A percentile compares a stretch with the other conserved stretches of the same genome.
Conservation (phyloP, 2,797 vertebrate species). For the Neopelma chrysocephalum region DNA sequence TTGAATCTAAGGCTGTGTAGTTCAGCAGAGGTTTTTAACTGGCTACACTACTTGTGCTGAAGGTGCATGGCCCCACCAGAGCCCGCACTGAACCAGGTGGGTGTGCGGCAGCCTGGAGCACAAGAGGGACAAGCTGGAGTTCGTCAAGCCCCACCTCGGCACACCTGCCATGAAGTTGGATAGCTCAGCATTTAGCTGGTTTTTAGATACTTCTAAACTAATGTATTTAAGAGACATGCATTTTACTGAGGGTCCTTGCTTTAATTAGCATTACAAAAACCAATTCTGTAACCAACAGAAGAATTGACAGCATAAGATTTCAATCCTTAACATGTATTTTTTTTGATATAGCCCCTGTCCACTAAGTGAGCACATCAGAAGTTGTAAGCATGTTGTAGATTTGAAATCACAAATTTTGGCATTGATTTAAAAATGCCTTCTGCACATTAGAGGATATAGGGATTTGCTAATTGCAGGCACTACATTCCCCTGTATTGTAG, state of each 20-base stretch:
- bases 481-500: neutral
- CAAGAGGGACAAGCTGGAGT: neutral
- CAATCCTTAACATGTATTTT: neutral
- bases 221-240: neutral
- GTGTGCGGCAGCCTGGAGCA: neutral
- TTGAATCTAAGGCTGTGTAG: neutral
- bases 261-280: neutral
- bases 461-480: neutral
- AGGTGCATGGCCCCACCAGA: neutral
- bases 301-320: neutral
- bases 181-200: neutral
- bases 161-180: neutral
- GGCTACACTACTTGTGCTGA: rapidly evolving
- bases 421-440: neutral
- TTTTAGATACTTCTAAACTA: neutral
- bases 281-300: neutral
- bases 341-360: neutral
- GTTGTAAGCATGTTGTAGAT: neutral
- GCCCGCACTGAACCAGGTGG: neutral
- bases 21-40: neutral
- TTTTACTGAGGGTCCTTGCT: neutral
- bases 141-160: neutral
- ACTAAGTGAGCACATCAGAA: neutral
- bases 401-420: neutral
- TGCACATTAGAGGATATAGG: neutral